Conservation (phyloP, 92 coral and sea anemone species). For the Palythoa grandis region DNA sequence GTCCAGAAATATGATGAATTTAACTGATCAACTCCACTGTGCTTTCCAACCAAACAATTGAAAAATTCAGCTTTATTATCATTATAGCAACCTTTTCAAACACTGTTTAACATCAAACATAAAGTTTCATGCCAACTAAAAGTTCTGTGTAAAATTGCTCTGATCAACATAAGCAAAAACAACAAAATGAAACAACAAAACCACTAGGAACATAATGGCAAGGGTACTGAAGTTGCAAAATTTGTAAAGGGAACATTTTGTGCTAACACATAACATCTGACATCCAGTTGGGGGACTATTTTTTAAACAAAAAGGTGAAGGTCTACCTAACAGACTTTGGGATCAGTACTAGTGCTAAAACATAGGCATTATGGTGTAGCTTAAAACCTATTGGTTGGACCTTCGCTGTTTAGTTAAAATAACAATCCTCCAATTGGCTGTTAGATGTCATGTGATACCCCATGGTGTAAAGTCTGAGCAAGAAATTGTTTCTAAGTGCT, state of each 20-base stretch:
- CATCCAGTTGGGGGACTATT: constrained; percentile 30
- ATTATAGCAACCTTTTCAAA: constrained; percentile 14
- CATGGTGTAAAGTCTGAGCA: constrained; percentile 28
- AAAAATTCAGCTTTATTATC: constrained; percentile 13
- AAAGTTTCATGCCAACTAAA: constrained; percentile 6
- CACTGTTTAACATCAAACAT: constrained; percentile 1
- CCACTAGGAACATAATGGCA: constrained; percentile 13
- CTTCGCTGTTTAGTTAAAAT: constrained; percentile 19
- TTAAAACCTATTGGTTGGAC: constrained; percentile 8
- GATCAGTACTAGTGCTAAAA: constrained; percentile 31
- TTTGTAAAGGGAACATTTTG: constrained; percentile 3
- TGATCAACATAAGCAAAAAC: constrained; percentile 6
- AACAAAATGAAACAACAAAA: constrained; percentile 4
- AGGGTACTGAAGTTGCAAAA: constrained; percentile 13
- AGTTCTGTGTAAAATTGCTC: constrained; percentile 9
- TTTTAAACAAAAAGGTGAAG: constrained; percentile 22
- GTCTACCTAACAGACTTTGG: constrained; percentile 26
- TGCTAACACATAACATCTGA: constrained; percentile 16
- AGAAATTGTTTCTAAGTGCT: constrained; percentile 30
- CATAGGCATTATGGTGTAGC: constrained; percentile 16
- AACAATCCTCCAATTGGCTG: constrained; percentile 25
- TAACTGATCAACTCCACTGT: constrained; percentile 16
- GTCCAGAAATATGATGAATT: constrained; percentile 41
- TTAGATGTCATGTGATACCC: constrained; percentile 29
- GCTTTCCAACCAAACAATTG: constrained; percentile 10